phyloP scores from a whole-genome alignment of 2,797 vertebrate species.

The Glossophaga mutica region DNA sequence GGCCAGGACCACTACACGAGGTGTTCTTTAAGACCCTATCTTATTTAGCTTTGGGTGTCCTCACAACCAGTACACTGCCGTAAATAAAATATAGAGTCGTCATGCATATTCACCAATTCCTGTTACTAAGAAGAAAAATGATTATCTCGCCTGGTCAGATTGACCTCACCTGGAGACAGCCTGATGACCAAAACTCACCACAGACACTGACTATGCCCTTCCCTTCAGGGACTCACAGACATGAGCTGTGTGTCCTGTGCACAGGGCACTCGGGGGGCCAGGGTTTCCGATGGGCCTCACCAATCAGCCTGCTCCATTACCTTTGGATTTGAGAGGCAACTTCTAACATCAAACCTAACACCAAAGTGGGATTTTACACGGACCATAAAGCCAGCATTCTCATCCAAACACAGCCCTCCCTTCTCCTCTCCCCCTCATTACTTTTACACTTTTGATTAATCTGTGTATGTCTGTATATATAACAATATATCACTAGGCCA shows the following conservation, averaged over 20 bases:
- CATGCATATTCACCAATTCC: background rate
- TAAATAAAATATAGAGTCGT: background rate
- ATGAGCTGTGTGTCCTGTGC: fast-evolving
- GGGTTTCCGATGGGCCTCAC: background rate
- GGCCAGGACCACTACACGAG: background rate
- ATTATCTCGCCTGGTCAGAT: background rate
- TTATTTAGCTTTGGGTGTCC: background rate
- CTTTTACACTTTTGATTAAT: background rate
- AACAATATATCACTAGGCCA: background rate
- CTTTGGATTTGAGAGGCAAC: background rate
- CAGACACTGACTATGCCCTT: background rate
- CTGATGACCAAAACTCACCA: background rate
- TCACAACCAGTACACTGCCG: background rate
- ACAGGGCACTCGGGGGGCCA: background rate
- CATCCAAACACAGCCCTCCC: background rate
- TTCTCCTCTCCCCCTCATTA: background rate
- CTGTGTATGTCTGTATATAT: background rate
- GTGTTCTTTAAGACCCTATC: background rate
- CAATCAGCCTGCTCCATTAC: background rate
- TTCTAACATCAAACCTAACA: background rate
- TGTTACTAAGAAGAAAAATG: background rate
- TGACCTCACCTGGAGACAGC: background rate
- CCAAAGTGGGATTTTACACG: background rate
- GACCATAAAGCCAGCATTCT: background rate
- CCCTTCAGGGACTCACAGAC: background rate